Evolutionary conservation across 1,140 invertebrate species (phyloP), one percentile per base, ranked within the genome.

Genomic region (Aradophagus sp.): DNA sequence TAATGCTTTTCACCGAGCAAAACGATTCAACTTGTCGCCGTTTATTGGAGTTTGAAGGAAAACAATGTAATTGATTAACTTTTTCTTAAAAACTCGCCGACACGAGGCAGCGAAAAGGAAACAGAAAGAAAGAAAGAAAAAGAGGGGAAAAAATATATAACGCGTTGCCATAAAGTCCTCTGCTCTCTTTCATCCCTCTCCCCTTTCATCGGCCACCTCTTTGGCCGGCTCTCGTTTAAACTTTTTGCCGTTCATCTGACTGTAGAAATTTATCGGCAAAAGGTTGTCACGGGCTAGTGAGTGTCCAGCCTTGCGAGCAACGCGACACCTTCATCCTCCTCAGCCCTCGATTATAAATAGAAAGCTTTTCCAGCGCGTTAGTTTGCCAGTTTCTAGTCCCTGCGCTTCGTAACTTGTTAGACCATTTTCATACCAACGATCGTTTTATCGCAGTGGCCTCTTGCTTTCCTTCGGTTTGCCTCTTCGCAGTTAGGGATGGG

Each of bases 191-290:
- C 55, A 52, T 55, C 53, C 47, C 44, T 38, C 35, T 34, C 55
- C 55, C 27, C 55, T 56, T 61, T 48, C 58, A 39, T 19, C 59
- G 45, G 44, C 41, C 52, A 29, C 15, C 68, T 70, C 67, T 75
- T 62, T 69, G 67, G 62, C 73, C 73, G 63, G 59, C 59, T 72
- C 75, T 61, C 62, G 73, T 76, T 61, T 62, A 66, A 62, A 73
- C 62, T 67, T 73, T 73, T 73, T 73, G 56, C 53, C 69, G 69
- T 73, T 67, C 69, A 73, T 47, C 62, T 67, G 39, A 73, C 69
- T 73, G 69, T 79, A 71, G 71, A 72, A 76, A 79, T 78, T 81
- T 78, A 81, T 81, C 72, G 76, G 73, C 61, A 81, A 81, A 80
- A 80, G 77, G 78, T 78, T 80, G 77, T 76, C 63, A 80, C 80